Base-by-base conservation (phyloP, 2,113 vertebrate genomes). In the Dromaius novaehollandiae region DNA sequence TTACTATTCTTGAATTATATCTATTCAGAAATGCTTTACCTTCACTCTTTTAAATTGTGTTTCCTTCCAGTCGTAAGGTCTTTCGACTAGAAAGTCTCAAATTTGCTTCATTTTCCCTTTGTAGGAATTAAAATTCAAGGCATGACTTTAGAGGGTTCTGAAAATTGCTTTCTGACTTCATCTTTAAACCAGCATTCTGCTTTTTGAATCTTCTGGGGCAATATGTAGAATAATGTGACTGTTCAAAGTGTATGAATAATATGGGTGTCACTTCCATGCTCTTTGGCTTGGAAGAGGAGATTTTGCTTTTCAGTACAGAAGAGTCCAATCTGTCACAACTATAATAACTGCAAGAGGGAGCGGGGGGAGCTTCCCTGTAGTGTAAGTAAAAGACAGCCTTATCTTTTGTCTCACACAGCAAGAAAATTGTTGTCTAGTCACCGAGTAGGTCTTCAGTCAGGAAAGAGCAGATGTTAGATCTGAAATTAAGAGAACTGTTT, bases 401-500 rank as follows among this genome's bases (percentile, higher is more conserved):
- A 26, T 95, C 73, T 76, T 92, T 66, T 80, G 44, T 58, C 44
- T 89, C 64, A 81, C 50, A 88, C 5, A 55, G 44, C 28, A 89
- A 63, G 34, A 89, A 94, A 89, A 71, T 32, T 68, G 28, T 83
- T 95, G n/a, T 86, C n/a, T 88, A 83, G 36, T 51, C 46, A 46
- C 24, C 26, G 17, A 83, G 55, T 7, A 81, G 63, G 56, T 85
- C 74, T 79, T 90, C 53, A 79, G 77, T 61, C 38, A 94, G 89
- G 74, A 56, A 94, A 75, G 64, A 65, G 17, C 79, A 95, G 92
- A 71, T 83, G 36, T 89, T 89, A 64, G 28, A 20, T 78, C 69
- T 89, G 79, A 91, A 96, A 97, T 93, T 46, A 86, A 82, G 84
- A 89, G 24, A 80, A 77, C 5, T 55, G 7, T 64, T 95, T 85